Evolutionary conservation across 1,140 invertebrate species (phyloP).

Genomic region (Drosophila murphyi): DNA sequence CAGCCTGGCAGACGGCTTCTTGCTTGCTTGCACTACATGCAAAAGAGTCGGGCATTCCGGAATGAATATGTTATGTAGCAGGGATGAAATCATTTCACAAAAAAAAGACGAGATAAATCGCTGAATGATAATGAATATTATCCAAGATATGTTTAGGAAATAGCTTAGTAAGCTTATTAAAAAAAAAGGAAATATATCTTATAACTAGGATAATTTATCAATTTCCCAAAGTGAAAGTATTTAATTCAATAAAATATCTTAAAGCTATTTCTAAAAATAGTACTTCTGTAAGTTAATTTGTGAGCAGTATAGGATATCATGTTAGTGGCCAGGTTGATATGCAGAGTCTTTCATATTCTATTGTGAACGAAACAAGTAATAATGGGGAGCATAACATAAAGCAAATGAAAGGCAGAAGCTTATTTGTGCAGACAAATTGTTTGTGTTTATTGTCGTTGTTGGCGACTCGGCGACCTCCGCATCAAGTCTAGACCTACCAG

Average conservation of each 20-base stretch:
- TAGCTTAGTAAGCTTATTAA: no score
- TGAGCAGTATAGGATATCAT: neutral
- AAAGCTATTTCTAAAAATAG: no score
- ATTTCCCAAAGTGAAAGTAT: no score
- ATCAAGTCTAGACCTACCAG: conserved; percentile 2
- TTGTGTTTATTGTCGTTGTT: conserved; percentile 44
- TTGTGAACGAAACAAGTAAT: neutral
- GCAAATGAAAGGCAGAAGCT: conserved; percentile 24
- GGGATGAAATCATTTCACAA: neutral
- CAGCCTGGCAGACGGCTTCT: conserved; percentile 49
- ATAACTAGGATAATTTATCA: no score
- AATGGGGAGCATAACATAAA: neutral
- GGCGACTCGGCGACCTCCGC: conserved; percentile 12
- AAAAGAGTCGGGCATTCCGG: conserved; percentile 16
- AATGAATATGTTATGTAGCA: neutral
- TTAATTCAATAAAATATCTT: no score
- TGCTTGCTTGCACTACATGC: conserved; percentile 32
- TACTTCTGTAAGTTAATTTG: no score
- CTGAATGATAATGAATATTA: neutral
- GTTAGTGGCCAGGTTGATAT: conserved; percentile 1
- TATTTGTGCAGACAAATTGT: conserved; percentile 59
- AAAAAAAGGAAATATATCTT: no score
- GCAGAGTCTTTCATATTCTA: neutral
- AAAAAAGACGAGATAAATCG: neutral
- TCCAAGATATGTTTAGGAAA: no score